phyloP scores from a whole-genome alignment of 2,113 vertebrate species.

The Lycaon pictus region DNA sequence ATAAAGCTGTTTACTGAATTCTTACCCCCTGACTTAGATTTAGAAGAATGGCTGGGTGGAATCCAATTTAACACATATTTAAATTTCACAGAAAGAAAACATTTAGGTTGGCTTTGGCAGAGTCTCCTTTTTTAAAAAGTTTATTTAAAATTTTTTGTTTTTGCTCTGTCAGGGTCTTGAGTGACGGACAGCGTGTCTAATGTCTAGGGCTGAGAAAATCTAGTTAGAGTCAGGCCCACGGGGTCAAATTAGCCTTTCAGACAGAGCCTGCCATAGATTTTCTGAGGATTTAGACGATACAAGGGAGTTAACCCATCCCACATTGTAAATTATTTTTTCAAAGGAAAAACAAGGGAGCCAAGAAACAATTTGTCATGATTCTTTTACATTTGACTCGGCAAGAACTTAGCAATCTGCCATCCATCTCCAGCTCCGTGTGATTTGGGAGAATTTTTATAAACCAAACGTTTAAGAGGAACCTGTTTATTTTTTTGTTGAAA shows the following conservation, averaged over 20 bases:
- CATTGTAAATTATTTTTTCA: constrained; percentile 79
- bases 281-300: constrained; percentile 71
- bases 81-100: constrained; percentile 75
- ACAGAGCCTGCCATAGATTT: constrained; percentile 68
- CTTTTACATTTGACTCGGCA: constrained; percentile 60
- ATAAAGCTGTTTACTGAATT: constrained; percentile 7
- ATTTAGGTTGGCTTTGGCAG: constrained; percentile 65
- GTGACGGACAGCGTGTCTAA: constrained; percentile 61
- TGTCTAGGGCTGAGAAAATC: constrained; percentile 61
- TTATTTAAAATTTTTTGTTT: constrained; percentile 64
- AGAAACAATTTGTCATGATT: constrained; percentile 82
- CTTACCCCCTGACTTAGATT: constrained; percentile 55
- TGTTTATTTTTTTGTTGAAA: neutral
- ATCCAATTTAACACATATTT: constrained; percentile 71
- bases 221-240: constrained; percentile 46
- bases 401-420: constrained; percentile 57
- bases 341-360: constrained; percentile 78
- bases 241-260: constrained; percentile 63
- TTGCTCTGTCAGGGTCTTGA: constrained; percentile 18
- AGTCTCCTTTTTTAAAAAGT: constrained; percentile 47
- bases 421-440: constrained; percentile 41
- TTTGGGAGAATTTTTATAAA: constrained; percentile 30
- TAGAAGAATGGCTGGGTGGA: constrained; percentile 54
- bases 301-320: constrained; percentile 79
- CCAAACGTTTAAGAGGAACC: constrained; percentile 42